These are phyloP conservation scores for Catocala fraxini DNA, from an alignment of 2,888 invertebrate species.

Conservation along the genomic window DNA sequence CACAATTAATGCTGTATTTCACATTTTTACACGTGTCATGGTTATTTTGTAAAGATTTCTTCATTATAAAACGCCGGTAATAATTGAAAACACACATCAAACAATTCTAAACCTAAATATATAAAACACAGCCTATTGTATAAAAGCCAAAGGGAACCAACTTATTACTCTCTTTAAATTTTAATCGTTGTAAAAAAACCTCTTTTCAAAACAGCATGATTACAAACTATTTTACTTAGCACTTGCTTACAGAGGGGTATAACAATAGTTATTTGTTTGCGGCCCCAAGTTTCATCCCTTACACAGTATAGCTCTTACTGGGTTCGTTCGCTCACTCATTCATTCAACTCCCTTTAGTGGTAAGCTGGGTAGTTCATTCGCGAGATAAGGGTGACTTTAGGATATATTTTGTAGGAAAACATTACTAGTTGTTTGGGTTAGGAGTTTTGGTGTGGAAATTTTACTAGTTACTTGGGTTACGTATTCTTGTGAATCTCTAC, in stretches of 20 bases:
- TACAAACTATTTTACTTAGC: slow-evolving; percentile 49
- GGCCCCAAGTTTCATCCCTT: slow-evolving; percentile 73
- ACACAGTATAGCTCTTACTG: slow-evolving; percentile 74
- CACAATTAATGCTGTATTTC: too few species aligned
- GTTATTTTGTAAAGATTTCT: too few species aligned
- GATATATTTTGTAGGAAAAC: slow-evolving; percentile 17
- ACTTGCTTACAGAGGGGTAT: slow-evolving; percentile 49
- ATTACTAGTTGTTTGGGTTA: too few species aligned
- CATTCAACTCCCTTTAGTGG: slow-evolving; percentile 62
- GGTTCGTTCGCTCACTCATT: slow-evolving; percentile 60
- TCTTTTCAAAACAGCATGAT: slow-evolving; percentile 37
- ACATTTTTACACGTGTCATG: too few species aligned
- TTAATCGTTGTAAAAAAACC: slow-evolving; percentile 25
- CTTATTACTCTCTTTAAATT: slow-evolving; percentile 7
- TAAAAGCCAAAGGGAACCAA: not conserved
- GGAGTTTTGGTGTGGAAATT: too few species aligned
- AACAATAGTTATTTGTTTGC: slow-evolving; percentile 73
- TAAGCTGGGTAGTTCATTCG: slow-evolving; percentile 40
- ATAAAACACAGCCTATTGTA: not conserved
- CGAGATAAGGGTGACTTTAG: slow-evolving; percentile 10
- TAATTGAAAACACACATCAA: too few species aligned
- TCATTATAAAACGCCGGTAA: too few species aligned
- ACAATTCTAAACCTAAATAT: not conserved
- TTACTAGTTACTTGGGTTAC: too few species aligned
- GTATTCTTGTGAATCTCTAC: too few species aligned